Evolutionary conservation across 2,888 invertebrate genomes (phyloP), one percentile per base, ranked within the genome.

Genomic region (Apodemia zela): DNA sequence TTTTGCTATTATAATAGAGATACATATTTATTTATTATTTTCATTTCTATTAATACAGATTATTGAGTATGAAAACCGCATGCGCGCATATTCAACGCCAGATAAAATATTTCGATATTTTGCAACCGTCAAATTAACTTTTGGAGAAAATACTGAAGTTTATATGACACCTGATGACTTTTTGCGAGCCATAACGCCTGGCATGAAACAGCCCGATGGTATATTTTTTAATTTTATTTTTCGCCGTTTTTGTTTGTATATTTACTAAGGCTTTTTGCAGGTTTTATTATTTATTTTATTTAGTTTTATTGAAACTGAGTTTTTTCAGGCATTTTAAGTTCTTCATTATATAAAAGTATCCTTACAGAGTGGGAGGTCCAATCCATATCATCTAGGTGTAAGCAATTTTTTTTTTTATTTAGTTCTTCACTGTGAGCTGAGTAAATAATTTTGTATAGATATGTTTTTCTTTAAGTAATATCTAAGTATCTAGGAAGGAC

Each of bases 21-120:
- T 35, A 35, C 7, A 47, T 47, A 47, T 47, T 47, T 47, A 47
- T 47, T 60, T 60, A 47, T 63, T 64, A 68, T 68, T 64, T 66
- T 47, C 49, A 47, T 63, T 33, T 25, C 15, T 68, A 66, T 69
- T 69, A 49, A 58, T 45, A 67, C 71, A 98, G 98, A 98, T 99
- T 75, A 98, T 98, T 81, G 98, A 98, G 84, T 99, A 99, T 93
- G 99, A 99, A 92, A 98, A 99, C 92, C 95, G 98, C 80, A 96
- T 99, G 93, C 93, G 99, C 74, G 93, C 96, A 71, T 99, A 95
- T 92, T 98, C 98, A n/a, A 98, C 98, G 49, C 99, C 99, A 61
- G 99, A 99, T 90, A 99, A 99, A 93, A 98, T 99, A 84, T 99
- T 99, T 93, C 96, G 99, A 72, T 99, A 99, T 92, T 99, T 99